Evolutionary conservation across 1,140 invertebrate genomes (phyloP).

Genomic region (Goniozus legneri): DNA sequence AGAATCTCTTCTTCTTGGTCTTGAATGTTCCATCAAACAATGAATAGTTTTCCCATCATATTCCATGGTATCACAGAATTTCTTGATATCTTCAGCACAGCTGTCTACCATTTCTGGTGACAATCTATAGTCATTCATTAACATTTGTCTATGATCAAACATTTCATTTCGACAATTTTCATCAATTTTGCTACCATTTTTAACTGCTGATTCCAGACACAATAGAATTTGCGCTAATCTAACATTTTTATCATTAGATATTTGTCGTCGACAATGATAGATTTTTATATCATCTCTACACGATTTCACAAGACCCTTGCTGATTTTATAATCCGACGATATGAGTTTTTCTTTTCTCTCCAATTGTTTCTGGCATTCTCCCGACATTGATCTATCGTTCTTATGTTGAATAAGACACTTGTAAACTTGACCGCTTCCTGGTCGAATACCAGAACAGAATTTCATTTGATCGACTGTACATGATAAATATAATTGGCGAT

Average conservation of each 20-base stretch:
- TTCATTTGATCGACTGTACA: slow-evolving; percentile 81
- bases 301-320: slow-evolving; percentile 80
- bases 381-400: slow-evolving; percentile 65
- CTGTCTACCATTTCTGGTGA: slow-evolving; percentile 87
- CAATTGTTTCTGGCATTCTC: slow-evolving; percentile 80
- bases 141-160: slow-evolving; percentile 81
- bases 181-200: slow-evolving; percentile 71
- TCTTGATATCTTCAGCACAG: slow-evolving; percentile 82
- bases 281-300: slow-evolving; percentile 88
- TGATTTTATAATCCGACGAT: slow-evolving; percentile 86
- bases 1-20: slow-evolving; percentile 58
- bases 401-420: slow-evolving; percentile 90
- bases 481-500: slow-evolving; percentile 84
- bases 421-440: slow-evolving; percentile 79
- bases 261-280: slow-evolving; percentile 71
- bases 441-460: slow-evolving; percentile 65
- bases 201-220: slow-evolving; percentile 84
- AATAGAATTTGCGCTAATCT: slow-evolving; percentile 86
- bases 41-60: slow-evolving; percentile 87
- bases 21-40: slow-evolving; percentile 91
- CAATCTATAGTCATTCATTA: slow-evolving; percentile 90
- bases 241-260: slow-evolving; percentile 77
- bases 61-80: slow-evolving; percentile 70
- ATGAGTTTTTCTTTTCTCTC: slow-evolving; percentile 82
- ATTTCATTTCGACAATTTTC: slow-evolving; percentile 83